phyloP scores from a whole-genome alignment of 2,797 vertebrate species.

The Leontopithecus rosalia region DNA sequence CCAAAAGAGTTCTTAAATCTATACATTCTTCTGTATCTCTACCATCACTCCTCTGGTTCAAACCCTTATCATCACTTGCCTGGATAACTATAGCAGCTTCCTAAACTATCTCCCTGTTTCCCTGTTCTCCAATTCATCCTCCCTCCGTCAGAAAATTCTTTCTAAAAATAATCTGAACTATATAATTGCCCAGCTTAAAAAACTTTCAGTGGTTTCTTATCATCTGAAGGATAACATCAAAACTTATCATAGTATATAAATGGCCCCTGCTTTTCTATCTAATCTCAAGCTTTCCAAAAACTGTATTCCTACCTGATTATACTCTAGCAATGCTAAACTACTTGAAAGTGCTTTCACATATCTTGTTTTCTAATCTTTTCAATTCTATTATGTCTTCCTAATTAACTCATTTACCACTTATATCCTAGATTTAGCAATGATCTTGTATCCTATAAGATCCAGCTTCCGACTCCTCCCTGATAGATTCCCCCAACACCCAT shows the following conservation, averaged over 20 bases:
- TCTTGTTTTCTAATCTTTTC: neutral
- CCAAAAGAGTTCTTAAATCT: neutral
- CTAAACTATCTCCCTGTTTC: neutral
- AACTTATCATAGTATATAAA: neutral
- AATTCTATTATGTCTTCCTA: neutral
- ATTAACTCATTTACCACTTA: neutral
- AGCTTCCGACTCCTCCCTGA: neutral
- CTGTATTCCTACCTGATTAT: neutral
- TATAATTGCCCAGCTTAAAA: neutral
- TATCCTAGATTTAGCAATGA: neutral
- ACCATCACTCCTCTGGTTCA: neutral
- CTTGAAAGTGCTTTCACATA: neutral
- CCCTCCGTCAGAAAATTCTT: neutral
- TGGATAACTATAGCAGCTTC: neutral
- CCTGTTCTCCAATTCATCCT: neutral
- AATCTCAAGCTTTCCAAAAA: neutral
- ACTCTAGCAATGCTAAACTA: neutral
- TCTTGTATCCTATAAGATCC: neutral
- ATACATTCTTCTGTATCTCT: neutral
- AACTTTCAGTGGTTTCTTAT: neutral
- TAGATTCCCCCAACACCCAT: fast-evolving
- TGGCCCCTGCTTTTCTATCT: neutral
- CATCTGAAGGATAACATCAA: neutral
- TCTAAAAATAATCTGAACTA: neutral
- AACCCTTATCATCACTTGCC: neutral